These are phyloP conservation scores for Yponomeuta cagnagella DNA, from an alignment of 2,888 invertebrate genomes.

Conservation along the genomic window DNA sequence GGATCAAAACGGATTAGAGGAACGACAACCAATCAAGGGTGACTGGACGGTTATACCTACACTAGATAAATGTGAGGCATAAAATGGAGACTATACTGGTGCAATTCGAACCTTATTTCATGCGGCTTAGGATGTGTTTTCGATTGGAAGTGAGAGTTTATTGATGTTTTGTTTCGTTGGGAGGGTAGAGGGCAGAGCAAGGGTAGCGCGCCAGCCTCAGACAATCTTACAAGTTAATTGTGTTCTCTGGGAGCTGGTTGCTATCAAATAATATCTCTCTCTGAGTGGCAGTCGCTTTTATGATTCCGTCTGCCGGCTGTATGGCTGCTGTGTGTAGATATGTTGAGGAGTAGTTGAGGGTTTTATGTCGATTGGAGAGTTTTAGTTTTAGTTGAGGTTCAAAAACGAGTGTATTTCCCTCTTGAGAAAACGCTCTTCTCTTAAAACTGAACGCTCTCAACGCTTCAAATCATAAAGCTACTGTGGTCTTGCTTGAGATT, in stretches of 20 bases:
- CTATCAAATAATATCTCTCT: constrained; percentile 71
- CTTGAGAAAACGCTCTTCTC: not conserved
- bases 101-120: constrained; percentile 33
- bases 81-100: constrained; percentile 50
- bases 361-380: not conserved
- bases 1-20: constrained; percentile 82
- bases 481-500: too few relatives aligned
- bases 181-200: constrained; percentile 68
- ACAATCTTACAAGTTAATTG: constrained; percentile 77
- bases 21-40: constrained; percentile 83
- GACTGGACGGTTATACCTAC: constrained; percentile 76
- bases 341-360: not conserved
- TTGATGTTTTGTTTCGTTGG: constrained; percentile 75
- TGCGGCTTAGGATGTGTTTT: constrained; percentile 32
- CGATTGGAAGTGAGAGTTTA: constrained; percentile 45
- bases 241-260: constrained; percentile 69
- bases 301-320: constrained; percentile 9
- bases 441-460: not conserved
- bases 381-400: not conserved
- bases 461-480: too few relatives aligned
- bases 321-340: constrained; percentile 5
- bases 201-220: constrained; percentile 71
- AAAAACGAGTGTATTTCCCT: not conserved
- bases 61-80: constrained; percentile 73
- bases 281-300: constrained; percentile 27